Evolutionary conservation across 2,797 vertebrate species (phyloP).

Genomic region (Danio kyathit): DNA sequence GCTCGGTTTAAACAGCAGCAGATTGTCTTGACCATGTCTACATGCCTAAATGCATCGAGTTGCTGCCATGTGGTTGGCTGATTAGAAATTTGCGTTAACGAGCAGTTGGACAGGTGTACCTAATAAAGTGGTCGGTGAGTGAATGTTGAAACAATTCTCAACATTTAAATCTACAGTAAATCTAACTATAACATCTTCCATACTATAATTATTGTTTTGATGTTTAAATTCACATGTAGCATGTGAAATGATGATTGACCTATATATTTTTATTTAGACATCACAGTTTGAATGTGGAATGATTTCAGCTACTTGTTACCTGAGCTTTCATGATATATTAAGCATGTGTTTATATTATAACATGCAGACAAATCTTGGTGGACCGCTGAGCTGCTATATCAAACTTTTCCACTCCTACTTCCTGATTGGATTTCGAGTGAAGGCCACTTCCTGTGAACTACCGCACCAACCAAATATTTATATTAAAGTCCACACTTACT

Average conservation of each 20-base stretch:
- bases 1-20: no score
- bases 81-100: no score
- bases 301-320: neutral
- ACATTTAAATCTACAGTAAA: neutral
- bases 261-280: neutral
- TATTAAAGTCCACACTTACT: slow-evolving; percentile 1
- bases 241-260: neutral
- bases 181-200: neutral
- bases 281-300: neutral
- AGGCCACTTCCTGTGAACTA: neutral
- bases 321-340: neutral
- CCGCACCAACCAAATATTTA: slow-evolving; percentile 8
- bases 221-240: neutral
- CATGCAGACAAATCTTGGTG: slow-evolving; percentile 20
- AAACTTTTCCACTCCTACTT: neutral
- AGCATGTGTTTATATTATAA: neutral
- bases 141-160: neutral
- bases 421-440: slow-evolving; percentile 24
- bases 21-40: no score
- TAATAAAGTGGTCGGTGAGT: no score
- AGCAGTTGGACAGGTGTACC: no score
- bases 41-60: no score
- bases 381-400: slow-evolving; percentile 11
- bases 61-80: no score
- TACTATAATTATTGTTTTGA: neutral